Evolutionary conservation across 2,888 invertebrate species (phyloP).

Genomic region (Macaria liturata): DNA sequence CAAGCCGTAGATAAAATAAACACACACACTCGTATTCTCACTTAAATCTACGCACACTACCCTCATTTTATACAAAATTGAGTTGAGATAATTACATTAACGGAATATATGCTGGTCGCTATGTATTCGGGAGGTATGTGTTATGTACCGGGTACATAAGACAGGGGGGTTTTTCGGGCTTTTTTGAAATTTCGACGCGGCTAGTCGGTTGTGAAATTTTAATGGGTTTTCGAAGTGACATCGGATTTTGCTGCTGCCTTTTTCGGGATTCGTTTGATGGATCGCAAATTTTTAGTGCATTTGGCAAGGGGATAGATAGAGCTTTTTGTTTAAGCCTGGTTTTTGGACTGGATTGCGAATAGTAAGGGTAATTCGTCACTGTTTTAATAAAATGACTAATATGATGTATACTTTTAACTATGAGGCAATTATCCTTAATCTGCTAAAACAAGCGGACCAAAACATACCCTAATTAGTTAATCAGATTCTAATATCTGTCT

Average conservation of each 20-base stretch:
- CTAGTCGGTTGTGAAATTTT: slow-evolving; percentile 16
- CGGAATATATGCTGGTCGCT: slow-evolving; percentile 47
- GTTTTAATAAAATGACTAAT: not conserved
- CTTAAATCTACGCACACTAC: slow-evolving; percentile 40
- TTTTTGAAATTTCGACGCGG: slow-evolving; percentile 53
- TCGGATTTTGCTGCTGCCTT: slow-evolving; percentile 21
- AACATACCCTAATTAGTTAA: no score
- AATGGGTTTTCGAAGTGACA: slow-evolving; percentile 24
- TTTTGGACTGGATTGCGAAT: no score
- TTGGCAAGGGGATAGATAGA: not conserved
- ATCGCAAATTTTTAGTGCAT: slow-evolving; percentile 11
- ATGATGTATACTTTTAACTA: not conserved
- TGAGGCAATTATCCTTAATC: no score
- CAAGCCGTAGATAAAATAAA: slow-evolving; percentile 70
- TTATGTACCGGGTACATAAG: slow-evolving; percentile 31
- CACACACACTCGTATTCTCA: slow-evolving; percentile 39
- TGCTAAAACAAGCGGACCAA: no score
- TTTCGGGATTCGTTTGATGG: slow-evolving; percentile 21
- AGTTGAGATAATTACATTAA: slow-evolving; percentile 74
- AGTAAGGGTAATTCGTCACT: no score
- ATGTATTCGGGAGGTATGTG: slow-evolving; percentile 24
- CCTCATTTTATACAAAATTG: slow-evolving; percentile 70
- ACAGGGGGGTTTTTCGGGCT: slow-evolving; percentile 46
- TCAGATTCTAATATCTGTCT: no score
- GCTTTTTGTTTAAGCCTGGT: no score